Evolutionary conservation across 2,888 invertebrate species (phyloP).

Genomic region (Eudemis profundana): DNA sequence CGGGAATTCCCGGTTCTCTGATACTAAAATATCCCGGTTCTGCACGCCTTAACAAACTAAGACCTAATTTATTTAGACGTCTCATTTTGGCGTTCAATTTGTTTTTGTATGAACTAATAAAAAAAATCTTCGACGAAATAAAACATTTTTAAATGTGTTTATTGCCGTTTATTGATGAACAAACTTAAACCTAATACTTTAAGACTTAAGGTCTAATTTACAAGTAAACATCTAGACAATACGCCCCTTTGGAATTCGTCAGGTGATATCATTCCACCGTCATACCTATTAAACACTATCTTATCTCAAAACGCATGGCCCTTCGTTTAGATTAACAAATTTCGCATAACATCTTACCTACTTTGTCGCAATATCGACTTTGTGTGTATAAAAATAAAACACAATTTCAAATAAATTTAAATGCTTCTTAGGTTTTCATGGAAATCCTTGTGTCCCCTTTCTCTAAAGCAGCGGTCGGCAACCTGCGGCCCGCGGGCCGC

Average conservation of each 20-base stretch:
- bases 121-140: too few species aligned
- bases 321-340: conserved; percentile 15
- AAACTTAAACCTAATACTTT: background rate
- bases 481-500: too few species aligned
- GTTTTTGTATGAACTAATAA: too few species aligned
- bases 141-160: background rate
- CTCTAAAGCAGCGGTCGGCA: too few species aligned
- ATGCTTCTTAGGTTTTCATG: background rate
- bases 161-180: background rate
- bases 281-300: conserved; percentile 26
- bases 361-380: background rate
- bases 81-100: too few species aligned
- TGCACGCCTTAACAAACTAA: too few species aligned
- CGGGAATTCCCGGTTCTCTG: too few species aligned
- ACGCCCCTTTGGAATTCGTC: background rate
- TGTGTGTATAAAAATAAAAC: background rate
- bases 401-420: background rate
- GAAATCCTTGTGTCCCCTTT: conserved; percentile 7
- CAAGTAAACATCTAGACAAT: background rate
- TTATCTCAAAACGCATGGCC: conserved; percentile 29
- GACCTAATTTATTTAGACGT: too few species aligned
- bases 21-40: too few species aligned
- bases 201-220: background rate
- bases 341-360: background rate
- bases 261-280: background rate